Evolutionary conservation across 2,888 invertebrate genomes (phyloP).

Genomic region (Rugalucina vietnamica): DNA sequence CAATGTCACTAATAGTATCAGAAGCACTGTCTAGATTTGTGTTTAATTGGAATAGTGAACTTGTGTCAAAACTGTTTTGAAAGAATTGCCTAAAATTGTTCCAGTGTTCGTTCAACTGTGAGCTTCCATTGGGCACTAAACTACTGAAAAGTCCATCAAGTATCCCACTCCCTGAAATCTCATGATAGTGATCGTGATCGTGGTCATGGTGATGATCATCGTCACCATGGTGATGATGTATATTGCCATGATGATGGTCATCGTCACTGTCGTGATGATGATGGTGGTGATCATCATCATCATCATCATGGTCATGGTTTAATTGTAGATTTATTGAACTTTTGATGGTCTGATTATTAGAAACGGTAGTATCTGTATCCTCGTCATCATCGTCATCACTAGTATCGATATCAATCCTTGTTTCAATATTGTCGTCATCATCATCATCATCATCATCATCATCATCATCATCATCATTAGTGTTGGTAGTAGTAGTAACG

Average conservation of each 20-base stretch:
- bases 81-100: background rate
- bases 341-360: constrained; percentile 9
- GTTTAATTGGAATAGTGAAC: background rate
- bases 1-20: background rate
- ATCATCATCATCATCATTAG: constrained; percentile 13
- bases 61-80: background rate
- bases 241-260: constrained; percentile 13
- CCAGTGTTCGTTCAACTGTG: background rate
- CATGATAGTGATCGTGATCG: constrained; percentile 13
- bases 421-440: constrained; percentile 8
- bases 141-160: background rate
- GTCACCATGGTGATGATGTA: constrained; percentile 3
- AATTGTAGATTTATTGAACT: background rate
- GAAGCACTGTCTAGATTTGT: background rate
- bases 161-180: background rate
- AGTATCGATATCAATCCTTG: background rate
- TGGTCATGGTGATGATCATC: constrained; percentile 17
- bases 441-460: constrained; percentile 13
- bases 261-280: constrained; percentile 36
- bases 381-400: constrained; percentile 2
- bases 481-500: background rate
- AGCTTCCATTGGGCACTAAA: background rate
- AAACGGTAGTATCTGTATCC: constrained; percentile 9
- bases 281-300: constrained; percentile 26
- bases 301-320: constrained; percentile 20